Conservation (phyloP, 2,113 vertebrate species). For the Cephalopterus ornatus region DNA sequence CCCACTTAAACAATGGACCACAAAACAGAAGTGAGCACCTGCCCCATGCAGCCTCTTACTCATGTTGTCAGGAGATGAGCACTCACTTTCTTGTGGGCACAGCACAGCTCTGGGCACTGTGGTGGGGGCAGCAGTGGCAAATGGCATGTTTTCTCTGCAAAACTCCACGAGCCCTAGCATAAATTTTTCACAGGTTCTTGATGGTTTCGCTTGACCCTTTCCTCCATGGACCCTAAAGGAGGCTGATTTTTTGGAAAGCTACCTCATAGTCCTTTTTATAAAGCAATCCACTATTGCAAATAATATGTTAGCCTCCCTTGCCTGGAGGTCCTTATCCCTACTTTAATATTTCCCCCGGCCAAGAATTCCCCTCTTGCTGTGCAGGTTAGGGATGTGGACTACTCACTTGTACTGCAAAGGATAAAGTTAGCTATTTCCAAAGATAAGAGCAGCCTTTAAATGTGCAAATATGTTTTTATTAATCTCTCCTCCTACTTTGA, state of each 20-base stretch:
- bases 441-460: not conserved
- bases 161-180: not conserved
- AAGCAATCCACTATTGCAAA: not conserved
- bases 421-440: constrained; percentile 4
- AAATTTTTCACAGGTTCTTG: not conserved
- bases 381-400: not conserved
- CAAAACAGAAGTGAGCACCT: not conserved
- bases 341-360: not conserved
- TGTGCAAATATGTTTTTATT: not conserved
- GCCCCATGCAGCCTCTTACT: not conserved
- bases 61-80: not conserved
- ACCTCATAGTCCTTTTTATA: not conserved
- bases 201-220: not conserved
- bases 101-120: not conserved
- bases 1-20: rapidly evolving
- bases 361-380: not conserved
- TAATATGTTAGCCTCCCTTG: not conserved
- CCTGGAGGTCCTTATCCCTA: not conserved
- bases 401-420: not conserved
- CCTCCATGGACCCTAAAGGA: not conserved
- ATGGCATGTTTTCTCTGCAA: rapidly evolving
- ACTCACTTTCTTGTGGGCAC: not conserved
- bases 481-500: not conserved
- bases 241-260: not conserved
- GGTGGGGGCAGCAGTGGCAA: not conserved